Conservation (phyloP, 2,113 vertebrate species). For the Microcebus murinus region DNA sequence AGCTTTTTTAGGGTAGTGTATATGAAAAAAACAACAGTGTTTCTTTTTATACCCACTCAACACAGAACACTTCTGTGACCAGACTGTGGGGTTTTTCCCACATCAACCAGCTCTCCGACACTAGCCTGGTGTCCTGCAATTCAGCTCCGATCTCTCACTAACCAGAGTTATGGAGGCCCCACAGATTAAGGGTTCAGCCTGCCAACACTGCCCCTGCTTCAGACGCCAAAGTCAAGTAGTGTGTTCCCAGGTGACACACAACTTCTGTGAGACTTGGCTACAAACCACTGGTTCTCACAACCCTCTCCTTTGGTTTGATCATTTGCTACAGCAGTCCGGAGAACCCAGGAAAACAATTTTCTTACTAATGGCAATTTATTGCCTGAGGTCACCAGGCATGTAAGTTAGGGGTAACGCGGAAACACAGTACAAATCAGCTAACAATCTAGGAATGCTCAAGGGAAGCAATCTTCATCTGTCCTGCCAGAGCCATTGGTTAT, state of each 20-base stretch:
- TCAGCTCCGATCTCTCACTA: not conserved
- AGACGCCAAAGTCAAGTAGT: fast-evolving
- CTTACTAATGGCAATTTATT: not conserved
- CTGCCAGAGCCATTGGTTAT: not conserved
- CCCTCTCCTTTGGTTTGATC: not conserved
- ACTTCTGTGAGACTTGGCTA: not conserved
- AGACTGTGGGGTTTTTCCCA: not conserved
- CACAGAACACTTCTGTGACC: not conserved
- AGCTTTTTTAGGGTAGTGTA: not conserved
- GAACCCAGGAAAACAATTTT: not conserved
- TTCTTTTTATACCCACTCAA: not conserved
- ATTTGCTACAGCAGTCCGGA: not conserved
- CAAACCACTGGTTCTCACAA: not conserved
- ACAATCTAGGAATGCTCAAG: no score
- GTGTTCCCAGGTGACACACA: not conserved
- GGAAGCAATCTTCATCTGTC: not conserved
- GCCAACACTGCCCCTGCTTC: not conserved
- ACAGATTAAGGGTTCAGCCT: not conserved
- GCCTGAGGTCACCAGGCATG: not conserved
- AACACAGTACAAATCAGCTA: not conserved
- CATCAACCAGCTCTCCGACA: not conserved
- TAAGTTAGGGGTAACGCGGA: not conserved
- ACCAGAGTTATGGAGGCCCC: not conserved
- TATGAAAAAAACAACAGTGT: not conserved
- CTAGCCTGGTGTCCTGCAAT: not conserved